Percentiles rank a stretch among this genome's conserved stretches.
These are phyloP conservation scores for Mayetiola destructor DNA, from an alignment of 2,888 invertebrate species.

Conservation along the genomic window DNA sequence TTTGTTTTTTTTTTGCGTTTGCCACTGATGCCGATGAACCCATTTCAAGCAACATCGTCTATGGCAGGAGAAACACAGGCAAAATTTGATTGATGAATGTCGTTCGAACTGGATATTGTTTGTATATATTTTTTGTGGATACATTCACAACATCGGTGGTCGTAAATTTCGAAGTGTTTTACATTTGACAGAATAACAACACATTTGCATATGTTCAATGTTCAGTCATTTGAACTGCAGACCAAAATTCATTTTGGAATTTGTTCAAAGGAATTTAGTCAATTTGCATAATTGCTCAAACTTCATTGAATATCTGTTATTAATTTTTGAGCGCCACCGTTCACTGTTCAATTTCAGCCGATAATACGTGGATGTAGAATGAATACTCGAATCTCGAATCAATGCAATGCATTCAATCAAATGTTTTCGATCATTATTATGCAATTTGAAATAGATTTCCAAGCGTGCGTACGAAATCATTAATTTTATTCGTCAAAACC, in stretches of 20 bases:
- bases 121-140: background rate
- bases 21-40: background rate
- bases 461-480: constrained; percentile 9
- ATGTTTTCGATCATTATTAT: too few relatives aligned
- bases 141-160: background rate
- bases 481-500: constrained; percentile 6
- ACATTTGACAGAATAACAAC: constrained; percentile 7
- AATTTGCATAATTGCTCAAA: background rate
- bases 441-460: too few relatives aligned
- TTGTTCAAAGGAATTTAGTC: background rate
- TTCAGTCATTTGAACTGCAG: background rate
- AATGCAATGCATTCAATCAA: too few relatives aligned
- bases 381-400: background rate
- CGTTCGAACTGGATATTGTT: constrained; percentile 6
- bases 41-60: background rate
- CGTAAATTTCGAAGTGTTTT: constrained; percentile 3
- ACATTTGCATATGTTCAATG: constrained; percentile 7
- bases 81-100: constrained; percentile 12
- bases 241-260: background rate
- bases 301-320: background rate
- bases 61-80: background rate
- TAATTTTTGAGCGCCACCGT: constrained; percentile 8
- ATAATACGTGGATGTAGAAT: background rate
- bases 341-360: background rate
- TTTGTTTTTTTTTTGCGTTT: background rate